These are phyloP conservation scores for Heliconius eleuchia DNA, from an alignment of 1,140 invertebrate genomes.

Conservation along the genomic window DNA sequence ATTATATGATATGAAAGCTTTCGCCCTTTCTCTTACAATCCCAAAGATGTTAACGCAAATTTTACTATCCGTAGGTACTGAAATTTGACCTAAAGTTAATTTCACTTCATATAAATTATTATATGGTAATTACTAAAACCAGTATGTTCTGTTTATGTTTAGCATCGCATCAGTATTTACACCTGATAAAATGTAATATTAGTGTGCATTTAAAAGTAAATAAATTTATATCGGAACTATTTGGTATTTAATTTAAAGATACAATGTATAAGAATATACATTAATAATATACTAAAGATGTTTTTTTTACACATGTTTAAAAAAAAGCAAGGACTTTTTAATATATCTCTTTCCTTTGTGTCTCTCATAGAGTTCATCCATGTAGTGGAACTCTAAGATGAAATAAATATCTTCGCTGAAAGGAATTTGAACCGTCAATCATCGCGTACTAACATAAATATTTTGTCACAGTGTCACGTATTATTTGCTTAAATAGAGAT, in stretches of 20 bases:
- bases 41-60: slow-evolving; percentile 20
- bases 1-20: slow-evolving; percentile 26
- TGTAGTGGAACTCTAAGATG: no score
- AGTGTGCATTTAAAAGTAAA: neutral
- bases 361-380: no score
- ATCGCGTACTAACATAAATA: neutral
- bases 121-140: neutral
- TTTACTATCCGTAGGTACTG: neutral
- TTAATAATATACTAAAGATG: no score
- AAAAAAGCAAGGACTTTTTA: no score
- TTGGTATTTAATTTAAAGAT: no score
- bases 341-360: no score
- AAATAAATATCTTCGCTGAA: no score
- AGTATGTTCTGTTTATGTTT: slow-evolving; percentile 1
- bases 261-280: no score
- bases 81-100: slow-evolving; percentile 12
- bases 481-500: neutral
- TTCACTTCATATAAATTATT: slow-evolving; percentile 7
- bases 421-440: neutral
- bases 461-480: neutral
- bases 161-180: neutral
- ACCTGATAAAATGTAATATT: neutral
- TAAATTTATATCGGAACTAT: neutral
- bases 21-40: slow-evolving; percentile 33
- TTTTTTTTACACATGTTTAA: no score